Base-by-base conservation (phyloP, 2,888 invertebrate genomes). In the Trachelus stipa region DNA sequence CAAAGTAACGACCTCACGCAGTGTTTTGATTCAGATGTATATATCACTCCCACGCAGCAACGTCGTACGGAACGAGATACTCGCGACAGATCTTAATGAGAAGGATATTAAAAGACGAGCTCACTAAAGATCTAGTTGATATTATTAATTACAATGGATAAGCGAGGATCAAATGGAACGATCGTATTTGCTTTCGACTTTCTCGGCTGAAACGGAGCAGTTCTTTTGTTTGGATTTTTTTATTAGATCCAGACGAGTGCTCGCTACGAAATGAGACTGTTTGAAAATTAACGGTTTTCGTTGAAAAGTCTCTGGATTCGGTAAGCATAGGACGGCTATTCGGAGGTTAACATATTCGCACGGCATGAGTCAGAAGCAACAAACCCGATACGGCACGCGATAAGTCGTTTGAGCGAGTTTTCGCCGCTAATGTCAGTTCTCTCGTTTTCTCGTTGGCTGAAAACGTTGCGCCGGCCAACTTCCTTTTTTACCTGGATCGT, bases 391-490 rank as follows among this genome's bases (percentile, higher is more conserved):
- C 11, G 71, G 71, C 71, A 33, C 71, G 78, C 69, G 40, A 69
- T 77, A 76, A 76, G 76, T 77, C 76, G 77, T 77, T 77, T 78
- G 77, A 75, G 74, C 75, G 56, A 75, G 76, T 78, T 82, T 79
- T 78, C 75, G 68, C 73, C 75, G 68, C 76, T 77, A 77, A 78
- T 76, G 68, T 69, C 74, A 74, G 74, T 56, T 56, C 56, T 56
- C 56, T 56, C 23, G 34, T 79, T 79, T 80, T 77, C 76, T 34
- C 74, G 73, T 76, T 73, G 35, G 68, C 77, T 73, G 35, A 77
- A 78, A 79, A 77, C 73, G 78, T 73, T 77, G 75, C 75, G 73
- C 69, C 76, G 68, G 76, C 73, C 73, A 77, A 73, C 73, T 82
- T 56, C 56, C 23, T 82, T 81, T 80, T 78, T 76, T 76, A 40